phyloP scores from a whole-genome alignment of 2,888 invertebrate genomes.

The Matsumyia berberina region DNA sequence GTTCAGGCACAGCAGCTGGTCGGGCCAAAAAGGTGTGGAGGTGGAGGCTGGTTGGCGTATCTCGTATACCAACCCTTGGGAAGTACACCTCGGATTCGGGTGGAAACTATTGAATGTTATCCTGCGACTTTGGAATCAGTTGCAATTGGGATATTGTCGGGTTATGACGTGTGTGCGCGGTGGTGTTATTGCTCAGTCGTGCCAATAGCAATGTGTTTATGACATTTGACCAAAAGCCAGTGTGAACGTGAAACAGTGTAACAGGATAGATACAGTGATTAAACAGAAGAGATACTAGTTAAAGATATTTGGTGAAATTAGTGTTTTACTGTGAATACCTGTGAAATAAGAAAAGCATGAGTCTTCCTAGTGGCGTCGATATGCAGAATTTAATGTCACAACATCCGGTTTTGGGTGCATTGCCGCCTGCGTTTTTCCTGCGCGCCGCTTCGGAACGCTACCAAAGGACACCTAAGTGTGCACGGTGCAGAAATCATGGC shows the following conservation, averaged over 20 bases:
- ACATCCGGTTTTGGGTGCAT: constrained; percentile 91
- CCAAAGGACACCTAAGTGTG: constrained; percentile 98
- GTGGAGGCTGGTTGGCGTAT: constrained; percentile 62
- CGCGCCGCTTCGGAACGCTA: constrained; percentile 96
- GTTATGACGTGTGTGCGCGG: constrained; percentile 82
- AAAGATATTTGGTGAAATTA: constrained; percentile 1
- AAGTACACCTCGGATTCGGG: constrained; percentile 32
- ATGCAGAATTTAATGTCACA: constrained; percentile 94
- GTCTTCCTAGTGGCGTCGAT: constrained; percentile 93
- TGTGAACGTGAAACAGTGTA: constrained; percentile 14
- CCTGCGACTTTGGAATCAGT: constrained; percentile 83
- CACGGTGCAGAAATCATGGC: constrained; percentile 98
- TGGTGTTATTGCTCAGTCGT: constrained; percentile 36
- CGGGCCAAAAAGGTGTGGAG: constrained; percentile 55
- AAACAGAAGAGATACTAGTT: constrained; percentile 26
- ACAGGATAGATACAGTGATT: constrained; percentile 21
- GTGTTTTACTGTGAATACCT: constrained; percentile 16
- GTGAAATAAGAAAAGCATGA: constrained; percentile 86
- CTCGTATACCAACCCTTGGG: constrained; percentile 57
- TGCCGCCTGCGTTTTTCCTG: constrained; percentile 94
- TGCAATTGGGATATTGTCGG: constrained; percentile 83
- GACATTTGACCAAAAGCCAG: constrained; percentile 7
- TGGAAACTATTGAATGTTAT: constrained; percentile 74
- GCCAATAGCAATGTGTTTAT: constrained; percentile 45
- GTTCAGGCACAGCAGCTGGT: constrained; percentile 42